Base-by-base conservation (phyloP, 2,888 invertebrate species). In the Standfussiana lucernea region DNA sequence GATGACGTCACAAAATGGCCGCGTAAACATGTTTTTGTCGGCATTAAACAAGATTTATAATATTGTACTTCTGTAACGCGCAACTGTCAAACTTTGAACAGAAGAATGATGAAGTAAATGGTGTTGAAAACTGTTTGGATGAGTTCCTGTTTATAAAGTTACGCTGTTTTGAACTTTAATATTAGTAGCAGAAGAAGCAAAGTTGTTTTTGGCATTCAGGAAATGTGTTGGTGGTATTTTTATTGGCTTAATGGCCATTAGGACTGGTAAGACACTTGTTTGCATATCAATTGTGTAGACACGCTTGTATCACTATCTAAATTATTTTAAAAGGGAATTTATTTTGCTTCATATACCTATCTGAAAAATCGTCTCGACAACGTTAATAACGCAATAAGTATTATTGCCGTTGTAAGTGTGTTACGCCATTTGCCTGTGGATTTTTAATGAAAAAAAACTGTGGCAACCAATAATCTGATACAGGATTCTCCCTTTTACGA, bases 1-100 rank as follows among this genome's bases (percentile, higher is more conserved):
- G 72, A 76, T 88, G 85, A 84, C 82, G 83, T 86, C 79, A 82
- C 28, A 79, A 71, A 37, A 81, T 73, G 59, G 85, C 66, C 42
- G 72, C 82, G 85, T 89, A 86, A 89, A 88, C 89, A 88, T 89
- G 89, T 88, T 88, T 89, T 88, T 82, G 86, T 82, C 83, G 80
- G 73, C 78, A 77, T 85, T 87, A 75, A 82, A 87, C 71, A 86
- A 87, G 88, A 88, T 88, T 85, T 86, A 88, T 81, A 86, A 80
- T 79, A 80, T 86, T 86, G 82, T 82, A 82, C 87, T 87, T 84
- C 80, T 78, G 79, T 85, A 77, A 84, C 80, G 71, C 68, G 65
- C 61, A 84, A 66, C 75, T 75, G 79, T 86, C 76, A 78, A 87
- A 86, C 77, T 87, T 87, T 74, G 40, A 15, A 70, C 59, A 37